Conservation (phyloP, 2,888 invertebrate species). For the Harpalus rufipes region DNA sequence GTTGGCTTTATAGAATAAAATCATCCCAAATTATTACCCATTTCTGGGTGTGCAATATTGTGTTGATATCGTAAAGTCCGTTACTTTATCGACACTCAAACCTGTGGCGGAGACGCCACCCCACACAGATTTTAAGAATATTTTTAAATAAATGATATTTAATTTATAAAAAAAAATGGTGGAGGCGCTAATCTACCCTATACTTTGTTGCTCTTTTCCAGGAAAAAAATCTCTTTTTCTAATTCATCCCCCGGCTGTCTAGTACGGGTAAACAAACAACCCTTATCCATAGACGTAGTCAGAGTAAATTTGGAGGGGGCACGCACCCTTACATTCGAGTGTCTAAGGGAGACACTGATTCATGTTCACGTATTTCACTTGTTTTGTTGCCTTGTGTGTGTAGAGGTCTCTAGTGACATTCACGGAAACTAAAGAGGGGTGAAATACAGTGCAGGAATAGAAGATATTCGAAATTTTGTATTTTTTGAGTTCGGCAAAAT, state of each 20-base stretch:
- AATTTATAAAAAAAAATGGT: neutral
- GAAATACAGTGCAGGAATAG: neutral
- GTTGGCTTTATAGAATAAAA: no score
- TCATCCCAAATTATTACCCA: no score
- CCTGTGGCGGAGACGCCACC: no score
- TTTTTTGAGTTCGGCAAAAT: no score
- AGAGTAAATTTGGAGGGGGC: neutral
- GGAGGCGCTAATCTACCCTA: neutral
- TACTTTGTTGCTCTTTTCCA: neutral
- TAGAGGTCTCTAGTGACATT: slow-evolving; percentile 1
- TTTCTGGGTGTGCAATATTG: no score
- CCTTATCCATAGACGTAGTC: slow-evolving; percentile 1
- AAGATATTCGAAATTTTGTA: neutral
- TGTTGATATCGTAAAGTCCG: no score
- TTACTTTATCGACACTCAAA: no score
- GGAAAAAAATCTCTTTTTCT: neutral
- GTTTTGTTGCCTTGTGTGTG: slow-evolving; percentile 5
- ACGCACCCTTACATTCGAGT: neutral
- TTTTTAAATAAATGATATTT: neutral
- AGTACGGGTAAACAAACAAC: neutral
- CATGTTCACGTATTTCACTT: slow-evolving; percentile 23
- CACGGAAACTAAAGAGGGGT: neutral
- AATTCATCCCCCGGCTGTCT: neutral
- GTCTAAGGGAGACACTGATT: slow-evolving; percentile 41
- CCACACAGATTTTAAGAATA: no score